Conservation (phyloP, 1,140 invertebrate species). For the Ceratina australensis region DNA sequence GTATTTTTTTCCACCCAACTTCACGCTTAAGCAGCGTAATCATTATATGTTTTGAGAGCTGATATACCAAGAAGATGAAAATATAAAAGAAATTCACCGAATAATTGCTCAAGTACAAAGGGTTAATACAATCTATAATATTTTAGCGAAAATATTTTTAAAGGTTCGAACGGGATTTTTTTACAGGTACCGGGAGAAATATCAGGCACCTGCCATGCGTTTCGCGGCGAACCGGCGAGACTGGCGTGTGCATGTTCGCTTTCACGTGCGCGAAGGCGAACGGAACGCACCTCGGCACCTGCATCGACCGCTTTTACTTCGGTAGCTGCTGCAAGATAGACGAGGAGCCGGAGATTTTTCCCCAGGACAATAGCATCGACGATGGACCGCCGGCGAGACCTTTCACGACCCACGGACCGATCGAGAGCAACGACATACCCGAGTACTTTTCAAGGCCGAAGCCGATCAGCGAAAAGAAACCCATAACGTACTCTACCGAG, state of each 20-base stretch:
- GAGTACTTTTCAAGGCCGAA: conserved; percentile 73
- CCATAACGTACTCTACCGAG: conserved; percentile 36
- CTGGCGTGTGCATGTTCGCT: conserved; percentile 95
- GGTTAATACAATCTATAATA: too few species aligned
- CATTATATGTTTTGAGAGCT: too few species aligned
- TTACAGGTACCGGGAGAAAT: conserved; percentile 88
- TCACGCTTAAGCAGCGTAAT: too few species aligned
- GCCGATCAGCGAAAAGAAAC: conserved; percentile 63
- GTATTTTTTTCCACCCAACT: too few species aligned
- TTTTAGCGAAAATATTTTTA: too few species aligned
- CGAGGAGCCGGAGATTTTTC: conserved; percentile 74
- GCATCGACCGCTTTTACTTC: conserved; percentile 95
- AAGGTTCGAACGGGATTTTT: conserved; percentile 32
- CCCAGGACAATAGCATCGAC: conserved; percentile 78
- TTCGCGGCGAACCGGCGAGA: conserved; percentile 87
- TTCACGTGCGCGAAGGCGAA: conserved; percentile 95
- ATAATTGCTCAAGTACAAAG: too few species aligned
- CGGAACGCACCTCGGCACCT: conserved; percentile 93
- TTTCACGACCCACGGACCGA: conserved; percentile 65
- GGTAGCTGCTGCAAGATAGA: conserved; percentile 92
- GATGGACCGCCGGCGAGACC: conserved; percentile 67
- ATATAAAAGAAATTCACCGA: too few species aligned
- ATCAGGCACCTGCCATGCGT: conserved; percentile 93
- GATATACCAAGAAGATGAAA: too few species aligned
- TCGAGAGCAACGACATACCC: conserved; percentile 76